Conservation (phyloP, 2,888 invertebrate species). For the Drosophila leonis region DNA sequence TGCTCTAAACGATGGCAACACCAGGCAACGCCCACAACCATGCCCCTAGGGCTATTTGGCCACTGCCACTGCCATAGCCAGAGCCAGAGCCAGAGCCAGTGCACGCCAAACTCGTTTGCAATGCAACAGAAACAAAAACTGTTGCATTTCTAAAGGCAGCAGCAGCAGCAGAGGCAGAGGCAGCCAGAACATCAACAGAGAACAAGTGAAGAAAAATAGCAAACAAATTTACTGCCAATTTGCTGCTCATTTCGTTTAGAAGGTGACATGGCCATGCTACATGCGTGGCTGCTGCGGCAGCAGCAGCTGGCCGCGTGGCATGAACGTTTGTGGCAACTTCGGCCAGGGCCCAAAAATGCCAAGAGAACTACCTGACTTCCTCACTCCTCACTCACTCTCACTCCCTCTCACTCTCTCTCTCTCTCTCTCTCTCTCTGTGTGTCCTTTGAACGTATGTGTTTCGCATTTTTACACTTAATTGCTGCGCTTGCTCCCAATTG, state of each 20-base stretch:
- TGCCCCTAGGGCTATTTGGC: conserved; percentile 1
- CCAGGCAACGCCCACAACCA: conserved; percentile 26
- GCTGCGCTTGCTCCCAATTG: conserved; percentile 78
- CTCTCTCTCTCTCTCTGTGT: conserved; percentile 34
- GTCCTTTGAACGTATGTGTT: conserved; percentile 77
- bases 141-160: conserved; percentile 50
- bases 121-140: conserved; percentile 59
- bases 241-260: conserved; percentile 81
- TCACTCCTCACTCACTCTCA: conserved; percentile 5
- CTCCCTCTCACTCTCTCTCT: conserved; percentile 7
- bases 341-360: conserved; percentile 18
- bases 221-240: conserved; percentile 80
- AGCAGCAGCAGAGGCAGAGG: conserved; percentile 22
- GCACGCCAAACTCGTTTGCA: conserved; percentile 69
- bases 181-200: conserved; percentile 28
- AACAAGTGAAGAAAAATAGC: conserved; percentile 72
- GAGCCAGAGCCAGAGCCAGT: conserved; percentile 30
- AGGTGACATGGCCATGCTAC: conserved; percentile 76
- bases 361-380: neutral
- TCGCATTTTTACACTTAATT: conserved; percentile 82
- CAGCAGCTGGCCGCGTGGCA: conserved; percentile 17
- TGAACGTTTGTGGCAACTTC: conserved; percentile 22
- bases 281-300: conserved; percentile 65
- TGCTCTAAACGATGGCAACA: conserved; percentile 47
- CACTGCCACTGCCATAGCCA: neutral